A percentile compares a stretch with the other conserved stretches of the same genome.
Evolutionary conservation across 1,140 invertebrate species (phyloP).

Genomic region (Monomorium pharaonis): DNA sequence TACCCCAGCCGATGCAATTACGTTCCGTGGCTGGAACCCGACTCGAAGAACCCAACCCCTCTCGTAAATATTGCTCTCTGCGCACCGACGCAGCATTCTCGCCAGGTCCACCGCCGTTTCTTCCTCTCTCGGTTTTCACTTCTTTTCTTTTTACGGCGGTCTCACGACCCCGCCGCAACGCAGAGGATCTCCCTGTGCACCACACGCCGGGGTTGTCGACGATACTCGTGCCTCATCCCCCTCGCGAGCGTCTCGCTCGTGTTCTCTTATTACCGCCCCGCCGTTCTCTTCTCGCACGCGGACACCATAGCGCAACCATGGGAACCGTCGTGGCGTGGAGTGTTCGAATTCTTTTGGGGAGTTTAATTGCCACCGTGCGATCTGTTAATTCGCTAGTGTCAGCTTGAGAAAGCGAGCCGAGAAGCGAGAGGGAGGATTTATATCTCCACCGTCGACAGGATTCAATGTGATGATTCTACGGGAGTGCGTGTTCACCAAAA

Average conservation of each 20-base stretch:
- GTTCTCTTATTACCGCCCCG: conserved; percentile 57
- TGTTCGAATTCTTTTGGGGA: conserved; percentile 61
- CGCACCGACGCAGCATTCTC: conserved; percentile 62
- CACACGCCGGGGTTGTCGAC: conserved; percentile 65
- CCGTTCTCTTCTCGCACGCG: conserved; percentile 53
- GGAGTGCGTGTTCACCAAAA: conserved; percentile 29
- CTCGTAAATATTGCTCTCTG: conserved; percentile 82
- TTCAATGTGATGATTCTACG: conserved; percentile 15
- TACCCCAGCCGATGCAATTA: conserved; percentile 81
- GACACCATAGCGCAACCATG: conserved; percentile 68
- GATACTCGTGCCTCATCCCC: conserved; percentile 51
- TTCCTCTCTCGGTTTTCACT: conserved; percentile 52
- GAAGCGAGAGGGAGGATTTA: conserved; percentile 62
- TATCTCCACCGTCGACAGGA: conserved; percentile 19
- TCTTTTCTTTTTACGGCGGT: conserved; percentile 67
- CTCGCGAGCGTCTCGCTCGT: background rate
- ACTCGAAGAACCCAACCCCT: conserved; percentile 79
- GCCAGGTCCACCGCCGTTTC: conserved; percentile 58
- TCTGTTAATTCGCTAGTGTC: conserved; percentile 82
- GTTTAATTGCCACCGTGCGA: conserved; percentile 81
- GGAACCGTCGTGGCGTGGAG: conserved; percentile 65
- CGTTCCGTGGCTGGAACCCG: conserved; percentile 69
- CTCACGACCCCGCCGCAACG: conserved; percentile 72
- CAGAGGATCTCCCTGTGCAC: conserved; percentile 56
- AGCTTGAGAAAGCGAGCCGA: conserved; percentile 74